phyloP scores from a whole-genome alignment of 2,888 invertebrate species.

The Bembecia ichneumoniformis region DNA sequence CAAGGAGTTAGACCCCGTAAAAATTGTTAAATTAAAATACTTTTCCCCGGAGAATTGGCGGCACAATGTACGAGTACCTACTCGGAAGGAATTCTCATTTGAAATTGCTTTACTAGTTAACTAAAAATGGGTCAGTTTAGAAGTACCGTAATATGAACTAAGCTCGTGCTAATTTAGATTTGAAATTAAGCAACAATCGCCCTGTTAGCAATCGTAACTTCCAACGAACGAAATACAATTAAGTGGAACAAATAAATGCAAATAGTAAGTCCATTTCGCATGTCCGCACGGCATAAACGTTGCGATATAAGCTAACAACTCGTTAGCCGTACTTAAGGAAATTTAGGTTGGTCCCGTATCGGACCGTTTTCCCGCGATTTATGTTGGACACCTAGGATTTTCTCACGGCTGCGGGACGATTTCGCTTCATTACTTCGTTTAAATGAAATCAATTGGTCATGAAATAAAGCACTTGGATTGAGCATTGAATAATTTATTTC shows the following conservation, averaged over 20 bases:
- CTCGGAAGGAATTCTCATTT: no score
- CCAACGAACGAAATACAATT: conserved; percentile 5
- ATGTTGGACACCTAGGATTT: conserved; percentile 4
- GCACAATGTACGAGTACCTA: not conserved
- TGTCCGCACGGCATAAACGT: conserved; percentile 32
- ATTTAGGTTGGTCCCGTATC: conserved; percentile 8
- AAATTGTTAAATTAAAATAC: no score
- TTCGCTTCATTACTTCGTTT: no score
- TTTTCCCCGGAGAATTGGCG: not conserved
- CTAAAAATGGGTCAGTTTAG: no score
- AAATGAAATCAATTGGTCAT: no score
- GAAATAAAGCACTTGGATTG: no score
- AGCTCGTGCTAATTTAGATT: not conserved
- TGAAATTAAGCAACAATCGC: not conserved
- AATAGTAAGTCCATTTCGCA: conserved; percentile 28
- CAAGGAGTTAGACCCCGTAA: no score
- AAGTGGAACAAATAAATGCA: conserved; percentile 25
- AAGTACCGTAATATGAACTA: not conserved
- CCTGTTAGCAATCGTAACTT: not conserved
- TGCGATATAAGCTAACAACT: conserved; percentile 28
- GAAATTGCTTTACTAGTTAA: no score
- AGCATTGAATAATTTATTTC: no score
- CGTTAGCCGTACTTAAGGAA: conserved; percentile 34
- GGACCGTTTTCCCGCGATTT: conserved; percentile 3
- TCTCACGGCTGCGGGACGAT: conserved; percentile 1